These are phyloP conservation scores for Octonoba sinensis DNA, from an alignment of 2,888 invertebrate species.

Conservation along the genomic window DNA sequence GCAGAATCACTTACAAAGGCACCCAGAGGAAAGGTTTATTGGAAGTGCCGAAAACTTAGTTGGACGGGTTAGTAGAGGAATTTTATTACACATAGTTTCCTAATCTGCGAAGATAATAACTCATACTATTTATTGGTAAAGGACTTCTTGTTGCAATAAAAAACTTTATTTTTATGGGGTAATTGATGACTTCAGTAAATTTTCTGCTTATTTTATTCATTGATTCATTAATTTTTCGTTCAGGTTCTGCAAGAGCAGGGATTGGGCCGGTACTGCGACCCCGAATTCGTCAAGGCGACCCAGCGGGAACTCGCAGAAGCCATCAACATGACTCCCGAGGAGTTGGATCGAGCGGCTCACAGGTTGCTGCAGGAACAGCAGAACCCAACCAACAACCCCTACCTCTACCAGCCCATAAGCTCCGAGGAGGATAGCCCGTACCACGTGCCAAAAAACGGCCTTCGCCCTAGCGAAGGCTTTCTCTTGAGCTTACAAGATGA, in stretches of 20 bases:
- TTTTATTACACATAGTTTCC: neutral
- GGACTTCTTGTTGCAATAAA: neutral
- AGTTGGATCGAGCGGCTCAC: constrained; percentile 96
- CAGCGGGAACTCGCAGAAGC: constrained; percentile 97
- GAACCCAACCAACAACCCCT: constrained; percentile 56
- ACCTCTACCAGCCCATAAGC: constrained; percentile 28
- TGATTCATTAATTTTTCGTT: neutral
- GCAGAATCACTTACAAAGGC: constrained; percentile 48
- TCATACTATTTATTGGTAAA: neutral
- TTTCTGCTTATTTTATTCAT: no score
- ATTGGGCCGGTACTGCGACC: constrained; percentile 91
- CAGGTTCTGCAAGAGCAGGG: constrained; percentile 95
- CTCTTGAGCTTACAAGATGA: constrained; percentile 40
- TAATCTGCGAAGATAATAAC: neutral
- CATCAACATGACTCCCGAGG: constrained; percentile 94
- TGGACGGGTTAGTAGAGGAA: constrained; percentile 79
- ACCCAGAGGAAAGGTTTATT: constrained; percentile 75
- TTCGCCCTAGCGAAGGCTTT: constrained; percentile 27
- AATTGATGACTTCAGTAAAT: neutral
- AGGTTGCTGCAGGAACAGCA: constrained; percentile 78
- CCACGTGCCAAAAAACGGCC: constrained; percentile 21
- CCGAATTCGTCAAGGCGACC: constrained; percentile 90
- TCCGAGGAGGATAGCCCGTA: constrained; percentile 15
- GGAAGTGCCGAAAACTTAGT: constrained; percentile 96
- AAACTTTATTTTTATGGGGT: neutral